phyloP scores from a whole-genome alignment of 2,888 invertebrate species.

The Lasius fuliginosus region DNA sequence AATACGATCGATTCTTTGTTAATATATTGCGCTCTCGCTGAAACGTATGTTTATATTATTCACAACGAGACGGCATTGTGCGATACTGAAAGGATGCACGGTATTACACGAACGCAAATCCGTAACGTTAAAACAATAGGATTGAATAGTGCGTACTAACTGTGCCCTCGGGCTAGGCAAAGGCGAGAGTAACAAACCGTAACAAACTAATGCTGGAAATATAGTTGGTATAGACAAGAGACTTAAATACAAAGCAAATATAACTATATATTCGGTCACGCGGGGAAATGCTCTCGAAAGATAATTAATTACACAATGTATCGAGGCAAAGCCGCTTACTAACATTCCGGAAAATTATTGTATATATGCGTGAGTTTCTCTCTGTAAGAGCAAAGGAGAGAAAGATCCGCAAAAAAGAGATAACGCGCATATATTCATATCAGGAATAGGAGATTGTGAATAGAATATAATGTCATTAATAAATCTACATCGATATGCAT shows the following conservation, averaged over 20 bases:
- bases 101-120: constrained; percentile 40
- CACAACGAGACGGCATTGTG: constrained; percentile 32
- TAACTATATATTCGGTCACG: constrained; percentile 31
- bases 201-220: constrained; percentile 46
- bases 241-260: constrained; percentile 48
- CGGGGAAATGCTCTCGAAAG: constrained; percentile 33
- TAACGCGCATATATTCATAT: neutral
- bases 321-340: constrained; percentile 43
- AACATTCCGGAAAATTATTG: constrained; percentile 34
- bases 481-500: constrained; percentile 1
- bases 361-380: constrained; percentile 36
- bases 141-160: constrained; percentile 39
- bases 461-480: constrained; percentile 22
- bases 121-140: constrained; percentile 51
- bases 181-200: constrained; percentile 42
- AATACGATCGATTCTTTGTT: constrained; percentile 38
- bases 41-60: constrained; percentile 43
- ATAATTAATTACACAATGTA: constrained; percentile 46
- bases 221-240: constrained; percentile 38
- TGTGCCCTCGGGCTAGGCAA: constrained; percentile 23
- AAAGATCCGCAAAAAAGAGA: constrained; percentile 2
- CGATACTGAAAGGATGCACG: constrained; percentile 30
- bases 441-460: neutral
- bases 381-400: neutral
- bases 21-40: neutral